Conservation (phyloP, 2,888 invertebrate species). For the Amphipoea oculea region DNA sequence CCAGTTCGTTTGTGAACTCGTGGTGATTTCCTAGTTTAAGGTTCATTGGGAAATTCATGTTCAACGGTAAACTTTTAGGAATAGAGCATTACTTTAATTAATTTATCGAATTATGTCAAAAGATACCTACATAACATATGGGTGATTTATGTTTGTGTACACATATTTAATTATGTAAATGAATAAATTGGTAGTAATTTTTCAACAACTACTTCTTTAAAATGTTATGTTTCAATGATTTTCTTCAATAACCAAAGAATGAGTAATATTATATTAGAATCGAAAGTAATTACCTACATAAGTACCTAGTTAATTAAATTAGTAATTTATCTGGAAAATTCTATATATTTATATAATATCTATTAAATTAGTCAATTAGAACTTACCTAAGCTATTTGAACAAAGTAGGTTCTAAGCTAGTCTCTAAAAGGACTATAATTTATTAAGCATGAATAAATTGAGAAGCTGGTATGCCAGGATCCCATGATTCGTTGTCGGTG, state of each 20-base stretch:
- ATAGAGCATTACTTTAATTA: too few relatives aligned
- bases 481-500: background rate
- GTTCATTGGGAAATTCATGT: background rate
- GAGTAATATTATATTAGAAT: background rate
- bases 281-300: background rate
- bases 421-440: background rate
- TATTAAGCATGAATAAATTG: background rate
- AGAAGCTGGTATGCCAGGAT: background rate
- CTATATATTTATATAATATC: too few relatives aligned
- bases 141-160: background rate
- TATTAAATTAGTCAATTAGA: conserved; percentile 3
- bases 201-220: background rate
- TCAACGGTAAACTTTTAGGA: background rate
- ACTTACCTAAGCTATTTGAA: background rate
- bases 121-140: background rate
- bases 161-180: background rate
- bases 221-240: background rate
- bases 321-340: too few relatives aligned
- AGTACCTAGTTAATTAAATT: conserved; percentile 4
- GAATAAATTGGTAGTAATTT: background rate
- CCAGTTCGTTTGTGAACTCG: background rate
- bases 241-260: background rate
- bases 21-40: background rate
- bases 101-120: background rate
- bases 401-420: background rate